Evolutionary conservation across 2,888 invertebrate species (phyloP).

Genomic region (Carpatolechia fugitivella): DNA sequence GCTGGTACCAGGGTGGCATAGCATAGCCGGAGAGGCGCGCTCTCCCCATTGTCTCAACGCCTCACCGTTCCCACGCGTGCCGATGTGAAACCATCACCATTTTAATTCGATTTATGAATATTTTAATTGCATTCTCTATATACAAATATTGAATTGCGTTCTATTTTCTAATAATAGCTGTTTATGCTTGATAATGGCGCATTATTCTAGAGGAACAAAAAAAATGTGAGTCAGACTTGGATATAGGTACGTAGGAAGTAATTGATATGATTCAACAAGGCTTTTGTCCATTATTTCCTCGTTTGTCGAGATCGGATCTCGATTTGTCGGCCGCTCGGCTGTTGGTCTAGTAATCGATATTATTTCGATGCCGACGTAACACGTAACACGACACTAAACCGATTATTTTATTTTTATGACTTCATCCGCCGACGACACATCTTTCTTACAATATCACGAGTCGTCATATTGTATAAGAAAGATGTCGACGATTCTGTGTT

Average conservation of each 20-base stretch:
- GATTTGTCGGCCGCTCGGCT: conserved; percentile 21
- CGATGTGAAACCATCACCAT: conserved; percentile 35
- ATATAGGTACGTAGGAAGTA: conserved; percentile 37
- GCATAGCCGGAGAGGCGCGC: conserved; percentile 30
- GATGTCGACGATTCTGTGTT: too few relatives aligned
- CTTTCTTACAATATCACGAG: neutral
- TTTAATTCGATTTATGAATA: conserved; percentile 50
- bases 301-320: conserved; percentile 45
- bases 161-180: neutral
- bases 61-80: conserved; percentile 47
- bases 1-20: conserved; percentile 35
- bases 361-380: conserved; percentile 16
- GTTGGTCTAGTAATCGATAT: conserved; percentile 34
- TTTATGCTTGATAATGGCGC: neutral
- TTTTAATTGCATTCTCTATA: conserved; percentile 33
- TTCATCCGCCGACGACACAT: neutral
- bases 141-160: conserved; percentile 2
- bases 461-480: too few relatives aligned
- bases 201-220: conserved; percentile 1
- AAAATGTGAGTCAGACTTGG: neutral
- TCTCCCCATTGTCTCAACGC: conserved; percentile 57
- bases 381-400: conserved; percentile 3
- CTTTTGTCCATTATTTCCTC: conserved; percentile 41
- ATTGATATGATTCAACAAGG: conserved; percentile 42
- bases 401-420: conserved; percentile 5